A percentile compares a stretch with the other conserved stretches of the same genome.
Evolutionary conservation across 2,888 invertebrate species (phyloP).

Genomic region (Rhamphomyia laevipes): DNA sequence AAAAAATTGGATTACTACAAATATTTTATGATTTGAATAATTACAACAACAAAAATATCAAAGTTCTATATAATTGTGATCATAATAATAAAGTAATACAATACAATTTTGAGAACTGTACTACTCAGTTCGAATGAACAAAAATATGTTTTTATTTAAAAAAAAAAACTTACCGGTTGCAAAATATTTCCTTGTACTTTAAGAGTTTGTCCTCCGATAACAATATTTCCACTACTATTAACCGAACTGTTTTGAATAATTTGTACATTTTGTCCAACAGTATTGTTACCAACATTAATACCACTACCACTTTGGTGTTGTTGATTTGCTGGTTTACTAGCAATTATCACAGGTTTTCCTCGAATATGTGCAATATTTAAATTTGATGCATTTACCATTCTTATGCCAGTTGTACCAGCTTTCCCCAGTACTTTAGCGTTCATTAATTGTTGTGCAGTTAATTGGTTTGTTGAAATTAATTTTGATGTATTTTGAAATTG

Average conservation of each 20-base stretch:
- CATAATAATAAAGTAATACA: background rate
- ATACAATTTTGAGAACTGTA: no score
- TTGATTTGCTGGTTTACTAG: conserved; percentile 31
- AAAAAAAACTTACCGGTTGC: conserved; percentile 9
- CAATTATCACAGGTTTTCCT: conserved; percentile 45
- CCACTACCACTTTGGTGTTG: conserved; percentile 14
- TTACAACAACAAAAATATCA: background rate
- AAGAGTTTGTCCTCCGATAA: conserved; percentile 34
- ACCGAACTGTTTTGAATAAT: conserved; percentile 28
- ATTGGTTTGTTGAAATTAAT: conserved; percentile 18
- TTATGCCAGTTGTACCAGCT: conserved; percentile 25
- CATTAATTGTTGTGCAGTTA: conserved; percentile 34
- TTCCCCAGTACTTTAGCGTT: conserved; percentile 40
- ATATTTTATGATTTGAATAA: no score
- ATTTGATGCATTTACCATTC: conserved; percentile 41
- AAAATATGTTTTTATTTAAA: no score
- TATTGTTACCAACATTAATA: background rate
- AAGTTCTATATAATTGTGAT: background rate
- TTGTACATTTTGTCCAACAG: conserved; percentile 34
- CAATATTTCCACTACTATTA: conserved; percentile 20
- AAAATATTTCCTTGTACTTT: conserved; percentile 33
- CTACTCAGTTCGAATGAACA: no score
- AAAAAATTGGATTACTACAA: no score
- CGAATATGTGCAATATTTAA: conserved; percentile 42
- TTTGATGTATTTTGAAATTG: conserved; percentile 13